Evolutionary conservation across 2,797 vertebrate species (phyloP).

Genomic region (Poecile montanus): DNA sequence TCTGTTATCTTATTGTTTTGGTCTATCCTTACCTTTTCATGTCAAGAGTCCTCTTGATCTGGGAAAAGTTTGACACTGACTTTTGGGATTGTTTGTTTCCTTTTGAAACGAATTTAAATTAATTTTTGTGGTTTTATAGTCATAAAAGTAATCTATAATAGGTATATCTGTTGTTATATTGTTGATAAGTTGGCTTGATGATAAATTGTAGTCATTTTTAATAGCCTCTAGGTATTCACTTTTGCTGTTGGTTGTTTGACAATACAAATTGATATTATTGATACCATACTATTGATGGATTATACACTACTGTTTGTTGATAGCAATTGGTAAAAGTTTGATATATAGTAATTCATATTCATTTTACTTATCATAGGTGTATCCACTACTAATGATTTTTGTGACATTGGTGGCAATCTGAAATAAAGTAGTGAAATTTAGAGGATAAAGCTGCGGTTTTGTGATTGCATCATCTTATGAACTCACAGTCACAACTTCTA

Average conservation of each 20-base stretch:
- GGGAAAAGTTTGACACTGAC: fast-evolving
- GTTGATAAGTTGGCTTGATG: neutral
- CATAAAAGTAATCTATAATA: neutral
- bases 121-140: neutral
- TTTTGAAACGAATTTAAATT: neutral
- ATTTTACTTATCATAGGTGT: neutral
- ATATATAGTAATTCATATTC: neutral
- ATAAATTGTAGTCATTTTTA: neutral
- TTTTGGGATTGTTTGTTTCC: neutral
- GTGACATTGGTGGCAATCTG: neutral
- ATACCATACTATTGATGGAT: neutral
- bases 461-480: fast-evolving
- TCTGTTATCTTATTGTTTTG: neutral
- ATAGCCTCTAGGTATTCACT: neutral
- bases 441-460: neutral
- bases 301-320: neutral
- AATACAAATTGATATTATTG: neutral
- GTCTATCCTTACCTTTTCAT: neutral
- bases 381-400: neutral
- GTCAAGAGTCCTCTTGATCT: neutral
- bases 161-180: neutral
- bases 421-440: neutral
- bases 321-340: neutral
- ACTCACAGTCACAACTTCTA: neutral
- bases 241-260: neutral